Base-by-base conservation (phyloP, 2,797 vertebrate genomes). In the Salarias fasciatus region DNA sequence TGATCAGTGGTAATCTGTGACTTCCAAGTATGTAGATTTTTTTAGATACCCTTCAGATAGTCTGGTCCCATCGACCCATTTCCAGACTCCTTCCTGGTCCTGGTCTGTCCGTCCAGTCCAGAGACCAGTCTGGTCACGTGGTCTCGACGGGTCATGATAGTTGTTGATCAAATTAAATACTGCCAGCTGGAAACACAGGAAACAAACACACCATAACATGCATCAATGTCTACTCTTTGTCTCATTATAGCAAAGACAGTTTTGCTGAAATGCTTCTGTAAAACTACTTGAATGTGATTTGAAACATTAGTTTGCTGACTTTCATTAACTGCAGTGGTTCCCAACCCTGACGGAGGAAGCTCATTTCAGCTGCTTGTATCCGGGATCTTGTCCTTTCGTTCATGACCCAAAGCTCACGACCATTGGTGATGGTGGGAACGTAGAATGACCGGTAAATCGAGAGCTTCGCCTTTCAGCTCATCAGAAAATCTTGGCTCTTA, bases 31-130 rank as follows among this genome's bases (percentile, higher is more conserved):
- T 24, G 18, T 18, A 24, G 18, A 24, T 24, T 24, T 24, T 24
- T 2, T 24, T 2, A 24, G 18, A 2, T 90, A 93, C 92, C 84
- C 77, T 11, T 85, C 63, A 35, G 8, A 48, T 54, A 92, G 35
- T 13, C 2, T 69, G 3, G 37, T 82, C 54, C 83, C 79, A 70
- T 92, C 77, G 54, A 81, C 15, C 92, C 92, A 92, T 58, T 46
- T 91, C 92, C 92, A 93, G 4, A 0, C 44, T 4, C 83, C 88
- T 44, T 92, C 91, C 5, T 75, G 64, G 0, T 86, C 77, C 44
- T 64, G 54, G 41, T 93, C 90, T 47, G 12, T 87, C 53, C 91
- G 51, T 18, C 89, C 91, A 0, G 92, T 88, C 89, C 89, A 91
- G 72, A 68, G 88, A 49, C 86, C 90, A 28, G 1, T 80, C 0